phyloP scores from a whole-genome alignment of 30 jellyfish, hydroid and myxozoan species.

The Chironex yamaguchii region DNA sequence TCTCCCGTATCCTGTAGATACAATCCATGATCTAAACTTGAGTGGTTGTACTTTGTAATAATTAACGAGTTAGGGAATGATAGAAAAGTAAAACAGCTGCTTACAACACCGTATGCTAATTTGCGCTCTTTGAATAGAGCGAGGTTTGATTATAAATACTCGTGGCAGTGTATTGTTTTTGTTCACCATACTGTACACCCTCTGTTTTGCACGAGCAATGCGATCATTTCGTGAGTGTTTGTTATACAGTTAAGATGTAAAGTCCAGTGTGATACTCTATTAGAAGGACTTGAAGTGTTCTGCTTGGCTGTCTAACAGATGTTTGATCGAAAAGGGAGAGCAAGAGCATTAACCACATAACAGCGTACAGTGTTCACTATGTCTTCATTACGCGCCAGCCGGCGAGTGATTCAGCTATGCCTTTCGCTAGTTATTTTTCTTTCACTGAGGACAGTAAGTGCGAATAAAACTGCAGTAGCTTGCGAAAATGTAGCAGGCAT shows the following conservation, averaged over 20 bases:
- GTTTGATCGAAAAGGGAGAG: constrained; percentile 1
- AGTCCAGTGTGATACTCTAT: not conserved
- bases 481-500: constrained; percentile 81
- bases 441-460: not conserved
- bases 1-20: not conserved
- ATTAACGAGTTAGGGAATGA: constrained; percentile 74
- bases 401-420: not conserved
- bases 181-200: constrained; percentile 78
- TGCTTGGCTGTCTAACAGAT: not conserved
- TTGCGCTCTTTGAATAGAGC: constrained; percentile 69
- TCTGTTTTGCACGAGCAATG: constrained; percentile 64
- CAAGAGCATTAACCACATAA: not conserved
- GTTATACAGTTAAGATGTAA: not conserved
- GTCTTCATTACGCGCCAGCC: not conserved
- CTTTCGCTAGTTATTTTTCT: not conserved
- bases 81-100: constrained; percentile 82
- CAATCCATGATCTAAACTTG: constrained; percentile 41
- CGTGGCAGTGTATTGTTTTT: constrained; percentile 76
- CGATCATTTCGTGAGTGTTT: not conserved
- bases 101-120: constrained; percentile 78
- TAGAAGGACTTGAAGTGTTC: not conserved
- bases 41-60: constrained; percentile 68
- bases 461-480: constrained; percentile 48
- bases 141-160: constrained; percentile 84
- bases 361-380: not conserved